These are phyloP conservation scores for Delphinus delphis DNA, from an alignment of 2,113 vertebrate species.

Conservation along the genomic window DNA sequence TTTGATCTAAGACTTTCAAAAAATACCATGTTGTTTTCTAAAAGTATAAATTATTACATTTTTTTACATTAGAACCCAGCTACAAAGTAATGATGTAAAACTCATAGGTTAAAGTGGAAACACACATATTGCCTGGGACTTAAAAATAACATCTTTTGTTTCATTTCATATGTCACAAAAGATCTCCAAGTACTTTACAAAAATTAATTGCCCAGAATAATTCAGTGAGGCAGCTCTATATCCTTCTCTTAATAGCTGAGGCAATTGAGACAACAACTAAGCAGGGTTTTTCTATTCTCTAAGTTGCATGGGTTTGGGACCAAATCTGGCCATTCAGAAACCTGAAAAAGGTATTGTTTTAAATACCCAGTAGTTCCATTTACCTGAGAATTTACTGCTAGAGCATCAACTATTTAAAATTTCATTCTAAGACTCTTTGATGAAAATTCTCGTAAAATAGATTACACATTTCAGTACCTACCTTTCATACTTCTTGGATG, in stretches of 20 bases:
- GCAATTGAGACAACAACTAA: background rate
- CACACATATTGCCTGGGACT: background rate
- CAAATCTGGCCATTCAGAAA: background rate
- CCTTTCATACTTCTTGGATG: background rate
- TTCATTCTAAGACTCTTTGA: background rate
- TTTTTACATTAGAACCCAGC: background rate
- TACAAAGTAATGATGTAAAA: background rate
- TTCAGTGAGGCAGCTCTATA: background rate
- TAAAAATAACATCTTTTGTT: background rate
- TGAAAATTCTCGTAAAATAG: constrained; percentile 19
- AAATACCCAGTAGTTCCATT: background rate
- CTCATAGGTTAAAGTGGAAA: background rate
- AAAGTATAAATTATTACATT: background rate
- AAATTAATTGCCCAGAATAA: background rate
- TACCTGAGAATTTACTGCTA: background rate
- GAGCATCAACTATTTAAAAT: background rate
- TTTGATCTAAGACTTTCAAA: background rate
- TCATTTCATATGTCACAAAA: background rate
- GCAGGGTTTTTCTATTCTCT: background rate
- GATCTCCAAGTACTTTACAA: background rate
- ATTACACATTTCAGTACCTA: background rate
- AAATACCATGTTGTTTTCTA: background rate
- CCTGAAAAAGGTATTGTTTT: background rate
- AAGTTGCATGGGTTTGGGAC: background rate
- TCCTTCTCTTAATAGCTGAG: background rate